Evolutionary conservation across 2,113 vertebrate species (phyloP).

Genomic region (Phyllostomus discolor): DNA sequence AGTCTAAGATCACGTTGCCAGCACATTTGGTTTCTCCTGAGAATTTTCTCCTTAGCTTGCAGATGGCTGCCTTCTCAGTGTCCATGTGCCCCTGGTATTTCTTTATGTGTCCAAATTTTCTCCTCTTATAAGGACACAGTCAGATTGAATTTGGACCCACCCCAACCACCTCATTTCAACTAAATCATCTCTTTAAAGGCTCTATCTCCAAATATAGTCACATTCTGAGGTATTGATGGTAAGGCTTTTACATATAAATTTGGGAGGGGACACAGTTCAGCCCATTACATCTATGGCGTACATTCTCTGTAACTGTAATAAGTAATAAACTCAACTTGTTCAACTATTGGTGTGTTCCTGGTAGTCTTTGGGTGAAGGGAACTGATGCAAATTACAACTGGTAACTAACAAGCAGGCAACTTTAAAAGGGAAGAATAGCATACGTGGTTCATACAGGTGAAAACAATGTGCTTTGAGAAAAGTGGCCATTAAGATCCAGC

Average conservation of each 20-base stretch:
- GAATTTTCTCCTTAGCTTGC: background rate
- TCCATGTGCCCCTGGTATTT: background rate
- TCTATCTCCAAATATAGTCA: background rate
- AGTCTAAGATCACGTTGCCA: background rate
- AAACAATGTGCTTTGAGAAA: background rate
- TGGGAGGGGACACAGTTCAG: background rate
- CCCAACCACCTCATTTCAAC: background rate
- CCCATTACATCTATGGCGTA: background rate
- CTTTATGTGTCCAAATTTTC: background rate
- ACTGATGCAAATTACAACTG: background rate
- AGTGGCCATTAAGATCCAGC: background rate
- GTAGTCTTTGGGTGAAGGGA: background rate
- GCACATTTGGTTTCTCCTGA: background rate
- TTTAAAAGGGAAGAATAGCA: conserved; percentile 12
- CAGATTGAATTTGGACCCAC: background rate
- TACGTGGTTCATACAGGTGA: background rate
- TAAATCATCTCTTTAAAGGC: background rate
- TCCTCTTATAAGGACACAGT: background rate
- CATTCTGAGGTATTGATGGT: background rate
- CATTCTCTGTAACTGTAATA: background rate
- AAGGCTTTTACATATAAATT: background rate
- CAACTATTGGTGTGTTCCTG: background rate
- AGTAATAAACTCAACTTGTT: background rate
- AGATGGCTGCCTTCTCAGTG: background rate
- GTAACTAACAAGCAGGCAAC: background rate